Conservation (phyloP, 2,113 vertebrate genomes). For the Rhinopomastus cyanomelas region DNA sequence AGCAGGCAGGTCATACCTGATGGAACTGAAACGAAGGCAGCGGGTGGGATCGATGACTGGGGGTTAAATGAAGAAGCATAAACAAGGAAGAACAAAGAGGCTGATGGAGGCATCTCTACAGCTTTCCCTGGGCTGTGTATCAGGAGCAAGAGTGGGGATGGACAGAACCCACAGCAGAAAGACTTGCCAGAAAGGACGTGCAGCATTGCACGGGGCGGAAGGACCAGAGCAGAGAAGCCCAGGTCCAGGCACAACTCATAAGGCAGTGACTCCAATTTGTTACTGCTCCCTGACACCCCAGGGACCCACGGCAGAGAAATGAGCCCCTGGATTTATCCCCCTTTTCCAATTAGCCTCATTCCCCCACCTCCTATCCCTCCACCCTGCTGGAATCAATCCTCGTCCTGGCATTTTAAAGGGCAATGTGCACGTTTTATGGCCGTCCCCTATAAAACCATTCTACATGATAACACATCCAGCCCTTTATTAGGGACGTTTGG, state of each 20-base stretch:
- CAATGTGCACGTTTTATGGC: slow-evolving; percentile 64
- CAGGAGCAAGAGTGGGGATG: not conserved
- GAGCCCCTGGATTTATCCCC: slow-evolving; percentile 53
- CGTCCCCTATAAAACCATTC: slow-evolving; percentile 64
- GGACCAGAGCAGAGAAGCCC: not conserved
- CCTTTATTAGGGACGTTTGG: slow-evolving; percentile 67
- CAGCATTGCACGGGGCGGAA: not conserved
- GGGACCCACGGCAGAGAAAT: not conserved
- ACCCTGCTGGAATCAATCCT: slow-evolving; percentile 48
- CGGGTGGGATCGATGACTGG: not conserved
- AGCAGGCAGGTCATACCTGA: not conserved
- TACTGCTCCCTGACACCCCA: not conserved
- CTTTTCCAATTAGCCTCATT: slow-evolving; percentile 56
- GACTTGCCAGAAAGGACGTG: not conserved
- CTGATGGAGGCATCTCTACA: not conserved
- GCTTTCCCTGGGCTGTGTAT: not conserved
- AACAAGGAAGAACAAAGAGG: not conserved
- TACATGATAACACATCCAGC: slow-evolving; percentile 66
- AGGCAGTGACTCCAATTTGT: not conserved
- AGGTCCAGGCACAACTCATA: not conserved
- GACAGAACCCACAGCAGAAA: not conserved
- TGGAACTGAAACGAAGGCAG: not conserved
- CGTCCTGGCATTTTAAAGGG: slow-evolving; percentile 68
- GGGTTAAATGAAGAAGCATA: not conserved
- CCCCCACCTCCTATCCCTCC: slow-evolving; percentile 33